phyloP scores from a whole-genome alignment of 2,797 vertebrate species.

The Lepilemur septentrionalis region DNA sequence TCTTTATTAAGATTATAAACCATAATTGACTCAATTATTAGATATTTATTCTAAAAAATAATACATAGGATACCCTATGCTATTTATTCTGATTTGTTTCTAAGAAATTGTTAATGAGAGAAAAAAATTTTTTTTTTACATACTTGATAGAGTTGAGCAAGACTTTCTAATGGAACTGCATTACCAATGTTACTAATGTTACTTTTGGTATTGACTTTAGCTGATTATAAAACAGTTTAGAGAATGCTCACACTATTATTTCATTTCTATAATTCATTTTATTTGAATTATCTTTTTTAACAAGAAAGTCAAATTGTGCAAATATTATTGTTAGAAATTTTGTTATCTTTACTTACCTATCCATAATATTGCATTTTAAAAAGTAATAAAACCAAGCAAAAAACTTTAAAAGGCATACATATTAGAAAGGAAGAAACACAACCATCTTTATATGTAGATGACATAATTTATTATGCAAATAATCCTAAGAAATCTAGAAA shows the following conservation, averaged over 20 bases:
- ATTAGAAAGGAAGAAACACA: background rate
- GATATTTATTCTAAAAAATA: background rate
- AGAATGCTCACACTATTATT: background rate
- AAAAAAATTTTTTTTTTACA: background rate
- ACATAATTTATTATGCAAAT: background rate
- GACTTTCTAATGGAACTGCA: background rate
- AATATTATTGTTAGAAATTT: background rate
- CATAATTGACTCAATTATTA: background rate
- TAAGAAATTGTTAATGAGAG: background rate
- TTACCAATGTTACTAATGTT: background rate
- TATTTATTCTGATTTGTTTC: conserved; percentile 21
- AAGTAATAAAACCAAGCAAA: background rate
- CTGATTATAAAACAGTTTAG: background rate
- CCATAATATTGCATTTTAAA: background rate
- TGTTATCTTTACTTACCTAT: background rate
- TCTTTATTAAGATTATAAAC: conserved; percentile 16
- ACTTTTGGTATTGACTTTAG: background rate
- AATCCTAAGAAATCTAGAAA: background rate
- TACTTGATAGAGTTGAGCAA: background rate
- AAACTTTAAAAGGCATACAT: background rate
- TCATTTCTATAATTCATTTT: background rate
- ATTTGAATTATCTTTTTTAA: background rate
- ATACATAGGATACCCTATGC: too few species aligned
- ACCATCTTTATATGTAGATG: background rate
- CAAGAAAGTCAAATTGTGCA: background rate